These are phyloP conservation scores for Nyctibius grandis DNA, from an alignment of 2,797 vertebrate species.

Conservation along the genomic window DNA sequence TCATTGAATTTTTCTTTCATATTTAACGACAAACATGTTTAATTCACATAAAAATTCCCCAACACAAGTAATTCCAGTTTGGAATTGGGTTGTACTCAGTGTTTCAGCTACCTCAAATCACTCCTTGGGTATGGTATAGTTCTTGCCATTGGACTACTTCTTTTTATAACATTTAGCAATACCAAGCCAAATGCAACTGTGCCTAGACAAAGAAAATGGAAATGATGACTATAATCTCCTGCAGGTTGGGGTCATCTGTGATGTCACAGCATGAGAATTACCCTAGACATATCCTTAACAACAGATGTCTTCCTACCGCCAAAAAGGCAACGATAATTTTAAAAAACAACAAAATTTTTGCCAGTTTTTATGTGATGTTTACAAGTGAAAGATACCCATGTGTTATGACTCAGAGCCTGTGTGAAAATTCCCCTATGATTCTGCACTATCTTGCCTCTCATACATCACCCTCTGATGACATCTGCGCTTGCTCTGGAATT, in stretches of 20 bases:
- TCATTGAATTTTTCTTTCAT: background rate
- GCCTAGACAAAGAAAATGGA: background rate
- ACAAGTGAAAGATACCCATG: background rate
- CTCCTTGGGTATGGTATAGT: background rate
- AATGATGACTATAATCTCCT: background rate
- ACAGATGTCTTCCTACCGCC: background rate
- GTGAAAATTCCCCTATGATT: background rate
- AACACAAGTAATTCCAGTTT: background rate
- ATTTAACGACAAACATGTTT: background rate
- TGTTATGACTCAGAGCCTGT: background rate
- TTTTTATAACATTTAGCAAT: background rate
- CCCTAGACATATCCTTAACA: background rate
- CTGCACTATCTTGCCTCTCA: background rate
- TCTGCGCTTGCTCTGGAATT: background rate
- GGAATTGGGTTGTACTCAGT: background rate
- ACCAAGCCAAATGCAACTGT: background rate
- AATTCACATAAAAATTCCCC: background rate
- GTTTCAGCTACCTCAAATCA: background rate
- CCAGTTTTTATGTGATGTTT: background rate
- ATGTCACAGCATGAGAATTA: background rate
- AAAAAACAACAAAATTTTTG: background rate
- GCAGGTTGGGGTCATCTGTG: background rate
- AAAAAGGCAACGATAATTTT: background rate
- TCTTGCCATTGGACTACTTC: background rate
- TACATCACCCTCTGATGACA: background rate